Evolutionary conservation across 2,888 invertebrate genomes (phyloP).

Genomic region (Elegia similella): DNA sequence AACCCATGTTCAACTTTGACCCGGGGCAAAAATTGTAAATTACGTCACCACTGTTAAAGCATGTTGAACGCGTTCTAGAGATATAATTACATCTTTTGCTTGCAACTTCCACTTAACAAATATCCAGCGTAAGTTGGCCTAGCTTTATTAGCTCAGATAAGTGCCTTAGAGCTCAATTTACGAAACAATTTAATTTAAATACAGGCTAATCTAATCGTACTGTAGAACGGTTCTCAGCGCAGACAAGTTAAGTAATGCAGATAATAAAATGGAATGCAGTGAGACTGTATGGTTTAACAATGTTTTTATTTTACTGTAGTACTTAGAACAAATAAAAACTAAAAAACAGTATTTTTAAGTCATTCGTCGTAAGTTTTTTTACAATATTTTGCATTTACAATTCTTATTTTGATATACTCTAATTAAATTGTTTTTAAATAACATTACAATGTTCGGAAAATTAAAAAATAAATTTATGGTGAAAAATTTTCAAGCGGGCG

Average conservation of each 20-base stretch:
- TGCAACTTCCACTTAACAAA: background rate
- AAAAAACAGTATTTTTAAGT: background rate
- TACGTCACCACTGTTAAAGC: too few relatives aligned
- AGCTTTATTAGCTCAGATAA: background rate
- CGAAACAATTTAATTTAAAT: background rate
- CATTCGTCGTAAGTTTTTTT: too few relatives aligned
- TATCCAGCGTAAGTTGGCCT: background rate
- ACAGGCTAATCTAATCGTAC: background rate
- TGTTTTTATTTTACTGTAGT: background rate
- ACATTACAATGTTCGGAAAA: too few relatives aligned
- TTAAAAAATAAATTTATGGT: too few relatives aligned
- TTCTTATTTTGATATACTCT: too few relatives aligned
- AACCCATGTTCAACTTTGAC: too few relatives aligned
- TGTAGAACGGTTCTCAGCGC: background rate
- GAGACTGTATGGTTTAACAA: background rate
- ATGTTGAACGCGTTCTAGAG: too few relatives aligned
- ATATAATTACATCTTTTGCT: background rate
- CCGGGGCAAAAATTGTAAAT: too few relatives aligned
- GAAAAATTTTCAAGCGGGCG: too few relatives aligned
- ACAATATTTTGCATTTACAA: too few relatives aligned
- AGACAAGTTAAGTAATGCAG: background rate
- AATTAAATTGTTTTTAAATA: too few relatives aligned
- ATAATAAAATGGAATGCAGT: background rate
- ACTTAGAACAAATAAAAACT: background rate
- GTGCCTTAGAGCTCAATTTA: background rate